phyloP scores from a whole-genome alignment of 2,797 vertebrate species.

The Chelidonichthys spinosus region DNA sequence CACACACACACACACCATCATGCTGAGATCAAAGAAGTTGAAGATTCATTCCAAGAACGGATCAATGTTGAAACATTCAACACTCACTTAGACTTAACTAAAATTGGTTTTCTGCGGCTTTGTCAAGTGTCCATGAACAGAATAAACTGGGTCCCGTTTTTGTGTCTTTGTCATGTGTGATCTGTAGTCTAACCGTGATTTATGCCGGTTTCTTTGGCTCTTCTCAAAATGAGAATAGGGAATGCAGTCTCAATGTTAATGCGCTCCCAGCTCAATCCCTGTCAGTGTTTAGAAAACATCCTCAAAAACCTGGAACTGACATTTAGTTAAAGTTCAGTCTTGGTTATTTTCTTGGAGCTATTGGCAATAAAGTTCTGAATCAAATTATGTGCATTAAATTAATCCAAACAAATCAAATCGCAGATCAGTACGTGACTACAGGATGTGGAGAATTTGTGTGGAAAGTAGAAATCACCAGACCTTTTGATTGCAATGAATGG shows the following conservation, averaged over 20 bases:
- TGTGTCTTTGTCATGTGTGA: slow-evolving; percentile 2
- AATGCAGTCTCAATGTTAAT: neutral
- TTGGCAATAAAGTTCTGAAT: too few species aligned
- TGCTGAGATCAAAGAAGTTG: slow-evolving; percentile 29
- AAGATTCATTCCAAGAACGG: slow-evolving; percentile 13
- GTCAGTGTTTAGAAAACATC: neutral
- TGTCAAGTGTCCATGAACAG: neutral
- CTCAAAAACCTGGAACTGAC: too few species aligned
- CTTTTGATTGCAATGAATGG: neutral
- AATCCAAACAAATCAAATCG: neutral
- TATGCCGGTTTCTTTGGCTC: neutral
- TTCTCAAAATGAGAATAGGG: neutral
- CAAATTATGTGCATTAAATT: neutral
- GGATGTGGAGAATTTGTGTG: neutral
- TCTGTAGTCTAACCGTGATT: neutral
- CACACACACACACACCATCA: slow-evolving; percentile 12
- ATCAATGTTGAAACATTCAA: slow-evolving; percentile 16
- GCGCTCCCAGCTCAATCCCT: neutral
- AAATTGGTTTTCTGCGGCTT: slow-evolving; percentile 5
- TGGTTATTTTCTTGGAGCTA: neutral
- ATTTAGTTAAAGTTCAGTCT: too few species aligned
- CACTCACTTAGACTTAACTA: neutral
- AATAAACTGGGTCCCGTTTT: neutral
- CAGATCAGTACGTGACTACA: neutral
- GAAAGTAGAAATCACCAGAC: neutral